Base-by-base conservation (phyloP, 2,888 invertebrate genomes). In the Thyatira batis region DNA sequence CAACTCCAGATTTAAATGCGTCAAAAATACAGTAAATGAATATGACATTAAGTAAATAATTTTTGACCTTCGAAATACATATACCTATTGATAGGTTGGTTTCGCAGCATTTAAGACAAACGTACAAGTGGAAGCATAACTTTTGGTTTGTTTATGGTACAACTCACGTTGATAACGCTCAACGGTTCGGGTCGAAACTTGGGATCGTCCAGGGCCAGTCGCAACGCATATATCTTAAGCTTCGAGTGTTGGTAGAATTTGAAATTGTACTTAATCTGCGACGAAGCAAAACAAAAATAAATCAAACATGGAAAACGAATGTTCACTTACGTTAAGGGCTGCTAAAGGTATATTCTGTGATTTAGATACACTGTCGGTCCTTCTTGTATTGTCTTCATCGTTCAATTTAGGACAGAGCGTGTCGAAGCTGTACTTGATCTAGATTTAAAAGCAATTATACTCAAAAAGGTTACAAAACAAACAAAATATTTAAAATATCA, bases 361-460 rank as follows among this genome's bases (percentile, higher is more conserved):
- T 91, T 92, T 82, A 25, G 74, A 64, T 50, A 80, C 69, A 61
- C 61, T 93, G 87, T 83, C 93, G 86, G 85, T 93, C 93, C 89
- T 94, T 87, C 81, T 94, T 90, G 75, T 92, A 87, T 83, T 92
- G 69, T 95, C 95, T 78, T 94, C 93, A 78, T 93, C 92, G 73
- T 92, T 93, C 77, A 94, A 88, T 85, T 92, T 92, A 44, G 95
- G 94, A 79, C 95, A 95, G 89, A 95, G 94, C 57, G 94, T 94
- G 51, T 94, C 93, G 84, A 96, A 96, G 82, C 93, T 95, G 92
- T 96, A 96, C 78, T 95, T 95, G 78, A 96, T 95, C 96, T 96
- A 91, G 68, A 84, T 84, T 73, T 73, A 50, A 64, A 51, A 65
- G 67, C 63, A 51, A n/a, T 49, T 13, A 51, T 11, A 55, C 60